Percentiles rank a stretch among this genome's conserved stretches.
These are phyloP conservation scores for Limosa lapponica DNA, from an alignment of 2,797 vertebrate genomes.

Conservation along the genomic window DNA sequence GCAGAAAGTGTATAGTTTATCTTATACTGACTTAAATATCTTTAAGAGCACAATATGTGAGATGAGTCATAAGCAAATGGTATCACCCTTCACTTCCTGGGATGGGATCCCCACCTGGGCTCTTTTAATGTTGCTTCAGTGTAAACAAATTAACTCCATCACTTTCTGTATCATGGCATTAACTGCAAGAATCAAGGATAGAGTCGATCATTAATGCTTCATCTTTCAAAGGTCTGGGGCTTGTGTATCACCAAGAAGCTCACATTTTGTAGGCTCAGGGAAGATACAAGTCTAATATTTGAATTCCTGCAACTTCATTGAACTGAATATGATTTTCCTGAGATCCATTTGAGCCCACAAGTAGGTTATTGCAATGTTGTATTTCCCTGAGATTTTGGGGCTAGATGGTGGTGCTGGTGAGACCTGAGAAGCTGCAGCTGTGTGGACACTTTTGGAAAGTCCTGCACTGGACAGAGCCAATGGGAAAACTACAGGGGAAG, in stretches of 20 bases:
- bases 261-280: background rate
- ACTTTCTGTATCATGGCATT: background rate
- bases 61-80: background rate
- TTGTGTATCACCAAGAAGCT: background rate
- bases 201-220: background rate
- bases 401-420: background rate
- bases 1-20: background rate
- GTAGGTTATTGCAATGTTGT: background rate
- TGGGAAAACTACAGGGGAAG: background rate
- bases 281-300: background rate
- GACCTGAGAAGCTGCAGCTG: background rate
- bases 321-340: background rate
- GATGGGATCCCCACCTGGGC: background rate
- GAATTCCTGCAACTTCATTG: background rate
- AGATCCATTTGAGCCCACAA: background rate
- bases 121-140: background rate
- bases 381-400: background rate
- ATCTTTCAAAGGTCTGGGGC: background rate
- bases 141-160: rapidly evolving
- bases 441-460: background rate
- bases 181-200: rapidly evolving
- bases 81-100: background rate
- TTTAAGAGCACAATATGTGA: background rate
- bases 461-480: background rate
- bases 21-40: background rate